These are phyloP conservation scores for Chlamydotis undulata DNA, from an alignment of 2,113 vertebrate species.

Conservation along the genomic window DNA sequence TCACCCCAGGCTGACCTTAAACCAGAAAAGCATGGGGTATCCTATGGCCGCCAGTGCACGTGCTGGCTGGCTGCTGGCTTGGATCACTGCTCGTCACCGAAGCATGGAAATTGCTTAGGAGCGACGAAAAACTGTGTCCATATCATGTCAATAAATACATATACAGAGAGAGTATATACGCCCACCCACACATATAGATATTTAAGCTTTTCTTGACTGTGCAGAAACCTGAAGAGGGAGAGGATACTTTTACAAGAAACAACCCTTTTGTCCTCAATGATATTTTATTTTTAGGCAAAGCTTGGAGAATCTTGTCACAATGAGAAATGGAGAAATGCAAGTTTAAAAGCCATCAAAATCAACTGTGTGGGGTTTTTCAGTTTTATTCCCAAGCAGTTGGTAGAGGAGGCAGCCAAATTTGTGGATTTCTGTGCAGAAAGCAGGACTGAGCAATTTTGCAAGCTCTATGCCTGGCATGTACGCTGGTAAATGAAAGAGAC, in stretches of 20 bases:
- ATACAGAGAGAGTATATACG: not conserved
- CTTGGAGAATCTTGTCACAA: not conserved
- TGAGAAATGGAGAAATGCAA: not conserved
- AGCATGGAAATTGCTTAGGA: not conserved
- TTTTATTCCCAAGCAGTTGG: not conserved
- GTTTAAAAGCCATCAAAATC: not conserved
- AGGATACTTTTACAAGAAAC: not conserved
- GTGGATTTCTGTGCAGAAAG: not conserved
- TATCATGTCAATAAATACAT: not conserved
- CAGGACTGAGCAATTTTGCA: not conserved
- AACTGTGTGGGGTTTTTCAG: not conserved
- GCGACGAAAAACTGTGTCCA: not conserved
- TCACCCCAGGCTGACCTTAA: not conserved
- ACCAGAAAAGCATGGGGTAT: not conserved
- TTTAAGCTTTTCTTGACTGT: not conserved
- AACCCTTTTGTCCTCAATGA: not conserved
- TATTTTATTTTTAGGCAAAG: not conserved
- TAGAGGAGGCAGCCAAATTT: not conserved
- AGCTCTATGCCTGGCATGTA: accelerated
- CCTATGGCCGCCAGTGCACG: not conserved
- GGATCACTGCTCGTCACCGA: not conserved
- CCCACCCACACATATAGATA: too few species aligned
- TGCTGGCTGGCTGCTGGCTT: not conserved
- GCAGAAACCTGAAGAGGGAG: not conserved
- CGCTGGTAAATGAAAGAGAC: not conserved